phyloP scores from a whole-genome alignment of 2,797 vertebrate species.

The Tapera naevia region DNA sequence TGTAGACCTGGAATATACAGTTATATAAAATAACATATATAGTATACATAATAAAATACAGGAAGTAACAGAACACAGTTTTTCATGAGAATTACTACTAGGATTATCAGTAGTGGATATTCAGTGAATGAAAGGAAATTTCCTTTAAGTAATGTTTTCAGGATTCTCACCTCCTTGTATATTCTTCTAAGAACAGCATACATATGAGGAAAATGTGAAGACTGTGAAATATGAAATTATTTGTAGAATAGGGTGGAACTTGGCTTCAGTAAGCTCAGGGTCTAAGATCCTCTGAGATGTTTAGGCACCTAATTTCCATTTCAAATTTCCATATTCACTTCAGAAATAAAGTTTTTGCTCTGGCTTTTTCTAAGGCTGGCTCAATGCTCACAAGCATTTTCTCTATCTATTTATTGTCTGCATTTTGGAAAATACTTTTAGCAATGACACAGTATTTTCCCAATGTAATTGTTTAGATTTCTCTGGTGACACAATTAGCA shows the following conservation, averaged over 20 bases:
- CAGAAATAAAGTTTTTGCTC: constrained; percentile 33
- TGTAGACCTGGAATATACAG: background rate
- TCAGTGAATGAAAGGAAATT: background rate
- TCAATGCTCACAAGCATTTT: background rate
- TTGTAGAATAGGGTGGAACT: constrained; percentile 4
- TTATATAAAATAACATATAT: background rate
- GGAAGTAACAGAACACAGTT: background rate
- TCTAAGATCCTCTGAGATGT: constrained; percentile 20
- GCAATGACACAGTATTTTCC: background rate
- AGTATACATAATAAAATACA: background rate
- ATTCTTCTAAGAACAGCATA: background rate
- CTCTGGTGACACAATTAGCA: constrained; percentile 18
- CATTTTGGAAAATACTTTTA: constrained; percentile 19
- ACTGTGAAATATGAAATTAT: constrained; percentile 22
- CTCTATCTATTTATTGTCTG: background rate
- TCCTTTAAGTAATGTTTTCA: constrained; percentile 30
- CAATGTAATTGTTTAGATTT: background rate
- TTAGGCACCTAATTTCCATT: constrained; percentile 1
- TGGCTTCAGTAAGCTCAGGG: background rate
- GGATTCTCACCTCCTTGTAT: background rate
- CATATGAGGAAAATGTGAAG: constrained; percentile 10
- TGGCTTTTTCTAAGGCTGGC: constrained; percentile 18
- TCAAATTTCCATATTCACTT: constrained; percentile 25
- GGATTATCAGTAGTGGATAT: constrained; percentile 14
- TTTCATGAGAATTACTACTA: constrained; percentile 8